Percentiles rank a stretch among this genome's conserved stretches.
Evolutionary conservation across 2,797 vertebrate species (phyloP).

Genomic region (Phaenicophaeus curvirostris): DNA sequence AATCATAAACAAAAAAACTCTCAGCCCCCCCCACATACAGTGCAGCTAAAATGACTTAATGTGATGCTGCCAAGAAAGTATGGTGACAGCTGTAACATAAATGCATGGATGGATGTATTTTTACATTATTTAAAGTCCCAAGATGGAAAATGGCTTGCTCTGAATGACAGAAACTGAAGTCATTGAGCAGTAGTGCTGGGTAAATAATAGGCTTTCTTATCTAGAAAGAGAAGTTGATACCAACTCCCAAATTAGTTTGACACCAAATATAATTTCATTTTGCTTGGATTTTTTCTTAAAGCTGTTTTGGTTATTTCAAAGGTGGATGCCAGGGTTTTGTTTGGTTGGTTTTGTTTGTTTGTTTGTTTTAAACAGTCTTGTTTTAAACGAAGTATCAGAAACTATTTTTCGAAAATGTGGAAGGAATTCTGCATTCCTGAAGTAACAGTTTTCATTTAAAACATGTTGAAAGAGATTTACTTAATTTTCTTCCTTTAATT

Average conservation of each 20-base stretch:
- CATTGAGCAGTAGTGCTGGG: background rate
- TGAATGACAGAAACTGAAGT: background rate
- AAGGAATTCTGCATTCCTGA: background rate
- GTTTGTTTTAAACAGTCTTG: background rate
- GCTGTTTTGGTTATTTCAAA: background rate
- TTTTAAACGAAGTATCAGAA: background rate
- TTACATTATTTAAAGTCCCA: background rate
- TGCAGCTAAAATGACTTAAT: background rate
- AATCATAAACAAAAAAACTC: constrained; percentile 34
- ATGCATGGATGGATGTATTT: background rate
- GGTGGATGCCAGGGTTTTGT: background rate
- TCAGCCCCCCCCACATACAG: background rate
- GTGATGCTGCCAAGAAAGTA: background rate
- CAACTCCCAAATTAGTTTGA: background rate
- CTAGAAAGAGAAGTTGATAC: background rate
- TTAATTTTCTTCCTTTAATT: background rate
- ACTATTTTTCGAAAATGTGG: background rate
- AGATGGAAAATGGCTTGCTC: background rate
- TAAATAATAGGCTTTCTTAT: background rate
- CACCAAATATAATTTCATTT: background rate
- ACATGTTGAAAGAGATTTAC: background rate
- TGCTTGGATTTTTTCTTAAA: background rate
- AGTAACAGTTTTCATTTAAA: background rate
- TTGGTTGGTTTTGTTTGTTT: background rate
- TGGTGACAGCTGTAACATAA: background rate